Evolutionary conservation across 2,797 vertebrate species (phyloP).

Genomic region (Fistularia tabacaria): DNA sequence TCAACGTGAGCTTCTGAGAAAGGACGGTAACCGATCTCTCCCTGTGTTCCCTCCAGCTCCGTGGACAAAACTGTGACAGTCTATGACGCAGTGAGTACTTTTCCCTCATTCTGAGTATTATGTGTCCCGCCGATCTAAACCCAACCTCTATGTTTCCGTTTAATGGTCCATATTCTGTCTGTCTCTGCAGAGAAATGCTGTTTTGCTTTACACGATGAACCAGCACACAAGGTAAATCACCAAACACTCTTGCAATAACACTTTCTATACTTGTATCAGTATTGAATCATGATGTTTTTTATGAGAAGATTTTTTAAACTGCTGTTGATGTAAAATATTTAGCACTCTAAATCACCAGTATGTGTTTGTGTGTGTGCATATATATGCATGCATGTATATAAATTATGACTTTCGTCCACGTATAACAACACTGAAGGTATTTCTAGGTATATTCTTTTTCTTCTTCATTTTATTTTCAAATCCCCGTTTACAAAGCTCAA

Average conservation of each 20-base stretch:
- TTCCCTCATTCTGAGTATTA: not conserved
- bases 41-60: constrained; percentile 51
- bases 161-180: constrained; percentile 7
- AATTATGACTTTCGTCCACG: no score
- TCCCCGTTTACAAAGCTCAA: not conserved
- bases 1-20: no score
- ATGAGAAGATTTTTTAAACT: not conserved
- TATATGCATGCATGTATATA: no score
- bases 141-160: no score
- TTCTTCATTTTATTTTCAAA: no score
- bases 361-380: no score
- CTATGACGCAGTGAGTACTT: constrained; percentile 74
- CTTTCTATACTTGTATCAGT: not conserved
- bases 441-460: no score
- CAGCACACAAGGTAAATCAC: constrained; percentile 84
- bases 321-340: no score
- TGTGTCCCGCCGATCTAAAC: no score
- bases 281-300: not conserved
- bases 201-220: constrained; percentile 82
- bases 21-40: not conserved
- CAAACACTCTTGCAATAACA: not conserved
- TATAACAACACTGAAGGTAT: no score
- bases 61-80: constrained; percentile 77
- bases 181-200: constrained; percentile 77
- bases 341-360: no score